Evolutionary conservation across 2,113 vertebrate species (phyloP).

Genomic region (Bubo scandiacus): DNA sequence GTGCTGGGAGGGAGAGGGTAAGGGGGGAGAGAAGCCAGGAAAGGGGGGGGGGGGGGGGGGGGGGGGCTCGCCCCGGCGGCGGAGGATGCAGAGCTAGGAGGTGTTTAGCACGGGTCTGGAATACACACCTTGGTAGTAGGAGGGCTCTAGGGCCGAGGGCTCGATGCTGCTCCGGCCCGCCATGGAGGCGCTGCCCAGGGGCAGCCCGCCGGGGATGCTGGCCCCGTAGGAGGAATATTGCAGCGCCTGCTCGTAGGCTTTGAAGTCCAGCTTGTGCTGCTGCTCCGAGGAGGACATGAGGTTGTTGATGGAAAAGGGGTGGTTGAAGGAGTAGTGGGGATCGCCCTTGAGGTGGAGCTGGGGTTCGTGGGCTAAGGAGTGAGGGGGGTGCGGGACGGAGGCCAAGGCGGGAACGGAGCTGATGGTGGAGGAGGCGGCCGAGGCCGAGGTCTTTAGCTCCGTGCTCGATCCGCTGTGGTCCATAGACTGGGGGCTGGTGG

Average conservation of each 20-base stretch:
- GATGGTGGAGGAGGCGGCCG: conserved; percentile 74
- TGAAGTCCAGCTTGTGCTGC: conserved; percentile 99
- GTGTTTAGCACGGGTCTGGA: conserved; percentile 97
- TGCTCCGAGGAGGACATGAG: conserved; percentile 98
- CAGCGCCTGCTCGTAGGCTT: conserved; percentile 94
- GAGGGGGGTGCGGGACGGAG: conserved; percentile 79
- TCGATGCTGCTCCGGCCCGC: conserved; percentile 86
- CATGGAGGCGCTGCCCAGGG: conserved; percentile 80
- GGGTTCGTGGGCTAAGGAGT: conserved; percentile 87
- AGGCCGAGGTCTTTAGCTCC: conserved; percentile 84
- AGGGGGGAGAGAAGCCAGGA: too few relatives aligned
- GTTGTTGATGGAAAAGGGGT: conserved; percentile 99
- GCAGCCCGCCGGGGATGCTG: conserved; percentile 79
- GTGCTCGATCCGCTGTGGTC: conserved; percentile 77
- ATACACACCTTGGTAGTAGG: conserved; percentile 98
- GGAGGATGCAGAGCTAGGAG: conserved; percentile 79
- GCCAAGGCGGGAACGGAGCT: conserved; percentile 80
- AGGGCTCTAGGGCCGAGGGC: conserved; percentile 89
- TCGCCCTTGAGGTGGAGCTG: conserved; percentile 94
- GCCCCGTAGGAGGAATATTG: conserved; percentile 90
- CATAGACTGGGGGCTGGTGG: conserved; percentile 79
- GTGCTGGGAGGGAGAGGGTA: too few relatives aligned
- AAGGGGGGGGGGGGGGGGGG: too few relatives aligned
- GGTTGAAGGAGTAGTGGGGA: conserved; percentile 97
- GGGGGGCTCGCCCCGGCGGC: background rate